These are phyloP conservation scores for Drosophila sproati DNA, from an alignment of 1,140 invertebrate genomes.

Conservation along the genomic window DNA sequence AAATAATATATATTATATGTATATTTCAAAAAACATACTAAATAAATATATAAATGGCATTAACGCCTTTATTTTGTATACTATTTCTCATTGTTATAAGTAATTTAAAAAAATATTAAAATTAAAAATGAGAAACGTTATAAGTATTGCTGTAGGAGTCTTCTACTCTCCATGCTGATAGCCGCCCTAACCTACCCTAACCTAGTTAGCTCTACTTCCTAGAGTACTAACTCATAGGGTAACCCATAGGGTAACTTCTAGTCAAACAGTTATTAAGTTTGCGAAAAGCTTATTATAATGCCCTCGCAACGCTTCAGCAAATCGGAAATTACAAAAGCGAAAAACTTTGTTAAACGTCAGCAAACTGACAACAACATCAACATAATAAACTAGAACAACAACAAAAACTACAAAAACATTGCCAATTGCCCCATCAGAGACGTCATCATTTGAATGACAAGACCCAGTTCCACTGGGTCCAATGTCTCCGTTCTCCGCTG, in stretches of 20 bases:
- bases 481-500: neutral
- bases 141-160: no score
- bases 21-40: no score
- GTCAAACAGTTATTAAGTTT: neutral
- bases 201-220: no score
- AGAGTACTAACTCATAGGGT: neutral
- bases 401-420: neutral
- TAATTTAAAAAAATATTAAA: no score
- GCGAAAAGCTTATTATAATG: neutral
- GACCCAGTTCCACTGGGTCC: neutral
- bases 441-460: slow-evolving; percentile 14
- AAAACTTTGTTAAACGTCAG: slow-evolving; percentile 11
- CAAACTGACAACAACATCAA: slow-evolving; percentile 1
- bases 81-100: no score
- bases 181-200: neutral
- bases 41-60: no score
- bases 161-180: neutral
- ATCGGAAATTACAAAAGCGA: slow-evolving; percentile 11
- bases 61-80: no score
- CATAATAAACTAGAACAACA: neutral
- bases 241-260: slow-evolving; percentile 2
- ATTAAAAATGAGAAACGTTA: no score
- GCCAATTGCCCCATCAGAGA: slow-evolving; percentile 3
- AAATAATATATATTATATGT: no score
- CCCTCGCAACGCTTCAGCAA: slow-evolving; percentile 23